Evolutionary conservation across 2,888 invertebrate genomes (phyloP).

Genomic region (Synanthedon tipuliformis): DNA sequence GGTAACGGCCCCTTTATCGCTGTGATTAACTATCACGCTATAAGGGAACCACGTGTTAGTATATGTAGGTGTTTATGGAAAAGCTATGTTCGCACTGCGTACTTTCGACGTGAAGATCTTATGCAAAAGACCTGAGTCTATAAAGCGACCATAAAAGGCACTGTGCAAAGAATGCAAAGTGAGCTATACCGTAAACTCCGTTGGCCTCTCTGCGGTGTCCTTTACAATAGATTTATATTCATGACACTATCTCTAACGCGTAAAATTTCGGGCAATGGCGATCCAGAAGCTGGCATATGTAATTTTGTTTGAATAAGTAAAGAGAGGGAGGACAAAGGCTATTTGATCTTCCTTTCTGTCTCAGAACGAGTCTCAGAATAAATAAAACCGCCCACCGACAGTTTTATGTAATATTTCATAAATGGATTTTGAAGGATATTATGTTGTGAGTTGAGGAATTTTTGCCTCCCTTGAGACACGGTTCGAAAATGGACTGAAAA

Average conservation of each 20-base stretch:
- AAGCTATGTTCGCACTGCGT: neutral
- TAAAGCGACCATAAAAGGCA: constrained; percentile 63
- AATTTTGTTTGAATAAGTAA: constrained; percentile 71
- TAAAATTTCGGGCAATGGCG: constrained; percentile 69
- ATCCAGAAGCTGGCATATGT: constrained; percentile 68
- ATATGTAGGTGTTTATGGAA: neutral
- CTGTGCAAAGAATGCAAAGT: constrained; percentile 68
- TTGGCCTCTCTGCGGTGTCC: constrained; percentile 58
- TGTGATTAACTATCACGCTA: too few relatives aligned
- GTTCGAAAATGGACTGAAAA: constrained; percentile 4
- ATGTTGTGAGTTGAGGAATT: constrained; percentile 24
- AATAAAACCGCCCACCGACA: constrained; percentile 50
- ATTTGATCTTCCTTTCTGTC: constrained; percentile 59
- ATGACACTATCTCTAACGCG: constrained; percentile 67
- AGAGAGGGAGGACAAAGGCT: constrained; percentile 65
- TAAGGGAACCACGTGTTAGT: too few relatives aligned
- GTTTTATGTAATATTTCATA: constrained; percentile 59
- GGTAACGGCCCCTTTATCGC: too few relatives aligned
- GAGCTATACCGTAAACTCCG: constrained; percentile 55
- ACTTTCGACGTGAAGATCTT: constrained; percentile 36
- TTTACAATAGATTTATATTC: constrained; percentile 71
- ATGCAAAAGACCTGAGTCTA: constrained; percentile 64
- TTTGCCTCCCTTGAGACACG: constrained; percentile 9
- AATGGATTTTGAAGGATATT: constrained; percentile 56
- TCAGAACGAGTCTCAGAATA: constrained; percentile 39